phyloP scores from a whole-genome alignment of 1,140 invertebrate species.

The Temnothorax nylanderi region DNA sequence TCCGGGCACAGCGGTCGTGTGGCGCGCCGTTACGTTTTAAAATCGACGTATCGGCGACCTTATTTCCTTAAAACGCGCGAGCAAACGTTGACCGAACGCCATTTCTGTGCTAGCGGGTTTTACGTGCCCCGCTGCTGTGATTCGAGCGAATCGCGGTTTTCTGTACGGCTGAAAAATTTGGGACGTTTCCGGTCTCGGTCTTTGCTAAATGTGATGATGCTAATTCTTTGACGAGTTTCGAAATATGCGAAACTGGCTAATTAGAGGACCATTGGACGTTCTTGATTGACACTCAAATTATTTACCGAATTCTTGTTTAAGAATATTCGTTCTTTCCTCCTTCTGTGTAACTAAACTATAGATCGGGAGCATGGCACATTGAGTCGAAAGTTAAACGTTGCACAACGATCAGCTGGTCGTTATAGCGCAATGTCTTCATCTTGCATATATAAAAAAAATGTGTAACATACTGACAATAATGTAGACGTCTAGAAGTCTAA shows the following conservation, averaged over 20 bases:
- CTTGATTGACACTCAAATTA: background rate
- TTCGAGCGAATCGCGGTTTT: slow-evolving; percentile 57
- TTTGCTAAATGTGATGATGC: background rate
- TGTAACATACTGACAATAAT: slow-evolving; percentile 25
- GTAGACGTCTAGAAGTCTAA: slow-evolving; percentile 26
- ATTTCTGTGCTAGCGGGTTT: slow-evolving; percentile 71
- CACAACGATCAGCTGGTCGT: slow-evolving; percentile 76
- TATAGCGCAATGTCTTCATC: slow-evolving; percentile 78
- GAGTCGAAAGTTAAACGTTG: slow-evolving; percentile 78
- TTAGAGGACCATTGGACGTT: background rate
- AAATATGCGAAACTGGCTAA: background rate
- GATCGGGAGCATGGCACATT: slow-evolving; percentile 69
- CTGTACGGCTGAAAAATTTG: background rate
- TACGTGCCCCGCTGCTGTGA: slow-evolving; percentile 65
- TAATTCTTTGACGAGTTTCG: background rate
- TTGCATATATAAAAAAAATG: slow-evolving; percentile 31
- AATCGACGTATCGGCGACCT: slow-evolving; percentile 73
- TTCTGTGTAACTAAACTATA: slow-evolving; percentile 40
- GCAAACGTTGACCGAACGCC: slow-evolving; percentile 67
- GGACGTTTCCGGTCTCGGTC: background rate
- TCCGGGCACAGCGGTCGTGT: slow-evolving; percentile 33
- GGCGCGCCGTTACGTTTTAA: slow-evolving; percentile 62
- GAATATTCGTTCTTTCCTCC: slow-evolving; percentile 10
- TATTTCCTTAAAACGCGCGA: slow-evolving; percentile 72
- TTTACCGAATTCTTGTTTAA: slow-evolving; percentile 58